These are phyloP conservation scores for Cochlearius cochlearius DNA, from an alignment of 2,113 vertebrate genomes.

Conservation along the genomic window DNA sequence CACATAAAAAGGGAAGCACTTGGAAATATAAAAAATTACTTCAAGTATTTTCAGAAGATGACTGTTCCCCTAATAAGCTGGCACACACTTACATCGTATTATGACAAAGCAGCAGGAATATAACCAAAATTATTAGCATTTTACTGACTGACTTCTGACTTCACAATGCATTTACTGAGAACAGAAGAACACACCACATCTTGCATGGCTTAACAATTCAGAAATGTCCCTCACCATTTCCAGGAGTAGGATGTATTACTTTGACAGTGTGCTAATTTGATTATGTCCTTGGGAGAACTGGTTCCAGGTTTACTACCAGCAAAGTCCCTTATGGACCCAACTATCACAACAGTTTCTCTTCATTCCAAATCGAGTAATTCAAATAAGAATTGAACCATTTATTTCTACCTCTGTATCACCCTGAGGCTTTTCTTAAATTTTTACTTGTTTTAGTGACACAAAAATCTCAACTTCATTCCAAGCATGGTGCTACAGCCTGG, in stretches of 20 bases:
- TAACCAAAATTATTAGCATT: not conserved
- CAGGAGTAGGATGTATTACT: not conserved
- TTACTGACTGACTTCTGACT: not conserved
- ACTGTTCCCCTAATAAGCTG: not conserved
- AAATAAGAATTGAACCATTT: not conserved
- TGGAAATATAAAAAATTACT: not conserved
- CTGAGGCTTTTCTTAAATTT: not conserved
- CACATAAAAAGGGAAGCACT: not conserved
- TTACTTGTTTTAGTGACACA: not conserved
- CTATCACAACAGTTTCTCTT: not conserved
- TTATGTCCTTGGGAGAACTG: not conserved
- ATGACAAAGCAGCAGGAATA: not conserved
- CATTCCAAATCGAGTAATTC: not conserved
- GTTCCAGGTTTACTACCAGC: not conserved
- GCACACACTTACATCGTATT: not conserved
- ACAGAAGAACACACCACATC: not conserved
- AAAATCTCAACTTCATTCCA: not conserved
- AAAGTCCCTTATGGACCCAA: not conserved
- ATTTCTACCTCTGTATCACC: not conserved
- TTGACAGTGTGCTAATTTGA: not conserved
- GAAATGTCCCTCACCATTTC: not conserved
- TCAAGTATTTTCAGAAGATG: not conserved
- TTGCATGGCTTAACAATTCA: not conserved
- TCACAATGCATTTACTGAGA: not conserved
- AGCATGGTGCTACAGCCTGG: not conserved